Base-by-base conservation (phyloP, 1,140 invertebrate species). In the Eueides isabella region DNA sequence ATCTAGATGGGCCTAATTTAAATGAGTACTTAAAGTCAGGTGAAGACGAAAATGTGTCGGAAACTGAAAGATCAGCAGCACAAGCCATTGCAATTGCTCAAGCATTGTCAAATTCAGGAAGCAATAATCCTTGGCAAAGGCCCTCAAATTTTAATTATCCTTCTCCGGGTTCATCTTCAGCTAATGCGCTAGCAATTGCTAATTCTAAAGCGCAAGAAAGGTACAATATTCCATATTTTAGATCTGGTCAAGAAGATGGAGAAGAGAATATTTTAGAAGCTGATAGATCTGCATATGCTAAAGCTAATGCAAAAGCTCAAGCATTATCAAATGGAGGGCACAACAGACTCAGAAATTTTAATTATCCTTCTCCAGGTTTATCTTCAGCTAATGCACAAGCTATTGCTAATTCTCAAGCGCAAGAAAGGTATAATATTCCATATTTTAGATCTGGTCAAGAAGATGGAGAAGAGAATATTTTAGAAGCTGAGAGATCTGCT, bases 261-360 rank as follows among this genome's bases (percentile, higher is more conserved):
- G 41, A 44, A n/a, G 41, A 61, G 11, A 26, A 61, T 61, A 14
- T 14, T 7, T 61, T 26, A 1, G 61, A 61, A 29, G 11, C 61
- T 61, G 61, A 61, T 3, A 29, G 61, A 61, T 14, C 62, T 9
- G 65, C 64, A 0, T 23, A 30, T 9, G 62, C 61, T 3, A 9
- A 62, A 14, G 62, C 71, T n/a, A 44, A 55, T 35, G 63, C 71
- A 26, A 61, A 61, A 11, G 48, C 55, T 28, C 48, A 55, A 26
- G 71, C 62, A 33, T n/a, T 55, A n/a, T 44, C 41, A 44, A 44
- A 44, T 44, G 19, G 5, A 44, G 41, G n/a, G n/a, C 41, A 9
- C n/a, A 16, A 19, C n/a, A 19, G 41, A 44, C 41, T n/a, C 2
- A 19, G 16, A 19, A 19, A 9, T 44, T 19, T 19, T 19, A 44